Conservation (phyloP, 2,888 invertebrate species). For the Parthenolecanium corni region DNA sequence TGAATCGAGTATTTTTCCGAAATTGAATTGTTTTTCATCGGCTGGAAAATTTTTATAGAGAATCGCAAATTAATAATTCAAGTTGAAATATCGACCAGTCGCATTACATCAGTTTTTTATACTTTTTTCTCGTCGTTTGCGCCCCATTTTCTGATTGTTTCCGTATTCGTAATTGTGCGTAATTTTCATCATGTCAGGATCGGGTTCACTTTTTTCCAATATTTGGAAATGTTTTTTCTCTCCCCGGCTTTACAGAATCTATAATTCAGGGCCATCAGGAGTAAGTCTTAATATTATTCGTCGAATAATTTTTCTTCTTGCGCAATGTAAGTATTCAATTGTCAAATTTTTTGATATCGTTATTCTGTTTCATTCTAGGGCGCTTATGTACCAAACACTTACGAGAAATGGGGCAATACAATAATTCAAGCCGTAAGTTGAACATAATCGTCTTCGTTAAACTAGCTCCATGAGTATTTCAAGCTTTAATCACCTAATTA, state of each 20-base stretch:
- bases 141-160: not conserved
- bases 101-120: not conserved
- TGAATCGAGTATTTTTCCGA: too few species aligned
- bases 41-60: too few species aligned
- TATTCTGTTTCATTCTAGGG: slow-evolving; percentile 38
- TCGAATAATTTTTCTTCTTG: not conserved
- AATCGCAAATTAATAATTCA: too few species aligned
- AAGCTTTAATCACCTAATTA: not conserved
- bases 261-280: slow-evolving; percentile 44
- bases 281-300: slow-evolving; percentile 43
- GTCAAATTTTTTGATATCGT: slow-evolving; percentile 30
- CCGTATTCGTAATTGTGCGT: not conserved
- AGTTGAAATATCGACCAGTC: too few species aligned
- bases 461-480: not conserved
- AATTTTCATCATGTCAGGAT: slow-evolving; percentile 1
- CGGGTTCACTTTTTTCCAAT: slow-evolving; percentile 14
- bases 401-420: slow-evolving; percentile 59
- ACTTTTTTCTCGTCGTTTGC: not conserved
- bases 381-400: slow-evolving; percentile 52
- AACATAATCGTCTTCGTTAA: not conserved
- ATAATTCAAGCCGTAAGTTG: slow-evolving; percentile 21
- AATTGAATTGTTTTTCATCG: too few species aligned
- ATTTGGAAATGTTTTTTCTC: slow-evolving; percentile 48
- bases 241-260: slow-evolving; percentile 59
- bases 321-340: slow-evolving; percentile 2